Conservation (phyloP, 2,113 vertebrate species). For the Urocolius indicus region DNA sequence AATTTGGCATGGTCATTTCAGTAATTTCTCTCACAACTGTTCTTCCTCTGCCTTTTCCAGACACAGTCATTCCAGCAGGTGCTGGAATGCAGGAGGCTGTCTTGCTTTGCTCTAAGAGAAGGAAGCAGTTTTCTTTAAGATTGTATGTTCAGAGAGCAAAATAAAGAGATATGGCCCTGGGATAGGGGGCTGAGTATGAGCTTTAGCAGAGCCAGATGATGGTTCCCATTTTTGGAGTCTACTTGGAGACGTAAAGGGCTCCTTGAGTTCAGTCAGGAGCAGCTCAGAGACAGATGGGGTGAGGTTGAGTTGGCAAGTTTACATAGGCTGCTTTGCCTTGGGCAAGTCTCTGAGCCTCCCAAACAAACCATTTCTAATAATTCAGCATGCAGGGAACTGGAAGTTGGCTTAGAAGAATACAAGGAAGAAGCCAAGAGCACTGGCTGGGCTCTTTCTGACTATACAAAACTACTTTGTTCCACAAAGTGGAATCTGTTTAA, state of each 20-base stretch:
- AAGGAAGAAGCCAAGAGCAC: not conserved
- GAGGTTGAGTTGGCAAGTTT: not conserved
- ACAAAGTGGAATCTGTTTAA: not conserved
- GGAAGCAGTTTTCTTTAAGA: not conserved
- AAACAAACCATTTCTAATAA: not conserved
- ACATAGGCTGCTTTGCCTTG: not conserved
- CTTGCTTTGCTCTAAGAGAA: not conserved
- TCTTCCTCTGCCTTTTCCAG: not conserved
- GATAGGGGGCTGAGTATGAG: not conserved
- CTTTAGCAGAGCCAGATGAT: not conserved
- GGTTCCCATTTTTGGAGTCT: not conserved
- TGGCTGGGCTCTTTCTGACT: not conserved
- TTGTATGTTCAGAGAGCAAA: not conserved
- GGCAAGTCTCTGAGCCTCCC: accelerated
- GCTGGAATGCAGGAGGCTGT: not conserved
- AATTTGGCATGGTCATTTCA: not conserved
- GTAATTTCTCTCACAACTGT: not conserved
- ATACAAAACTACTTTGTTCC: not conserved
- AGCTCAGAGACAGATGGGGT: not conserved
- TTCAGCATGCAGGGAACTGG: not conserved
- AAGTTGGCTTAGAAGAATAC: not conserved
- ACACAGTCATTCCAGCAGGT: not conserved
- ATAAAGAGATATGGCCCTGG: not conserved
- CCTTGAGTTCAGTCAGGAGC: not conserved
- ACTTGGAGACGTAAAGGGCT: not conserved